These are phyloP conservation scores for Astur gentilis DNA, from an alignment of 2,113 vertebrate genomes.

Conservation along the genomic window DNA sequence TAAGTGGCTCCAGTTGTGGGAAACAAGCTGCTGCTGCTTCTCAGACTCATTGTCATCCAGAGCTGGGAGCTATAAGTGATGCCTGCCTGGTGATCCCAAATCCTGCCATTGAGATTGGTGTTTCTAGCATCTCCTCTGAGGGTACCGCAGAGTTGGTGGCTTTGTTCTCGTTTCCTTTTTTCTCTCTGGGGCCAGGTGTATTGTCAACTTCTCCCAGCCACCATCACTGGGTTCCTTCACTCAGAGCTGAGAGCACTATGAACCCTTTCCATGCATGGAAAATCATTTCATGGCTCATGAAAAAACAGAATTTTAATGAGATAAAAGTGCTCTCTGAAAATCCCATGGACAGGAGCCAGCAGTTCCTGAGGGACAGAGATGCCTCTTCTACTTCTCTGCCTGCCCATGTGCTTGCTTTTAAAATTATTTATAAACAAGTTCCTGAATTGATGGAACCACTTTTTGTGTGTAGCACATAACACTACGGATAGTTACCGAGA, in stretches of 20 bases:
- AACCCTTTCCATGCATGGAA: background rate
- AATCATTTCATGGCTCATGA: constrained; percentile 20
- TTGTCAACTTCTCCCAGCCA: background rate
- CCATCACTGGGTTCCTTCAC: background rate
- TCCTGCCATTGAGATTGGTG: background rate
- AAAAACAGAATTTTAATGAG: constrained; percentile 21
- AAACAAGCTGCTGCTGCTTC: background rate
- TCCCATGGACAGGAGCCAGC: background rate
- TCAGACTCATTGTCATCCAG: background rate
- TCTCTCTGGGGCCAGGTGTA: background rate
- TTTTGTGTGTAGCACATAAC: background rate
- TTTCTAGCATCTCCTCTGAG: background rate
- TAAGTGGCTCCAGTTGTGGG: background rate
- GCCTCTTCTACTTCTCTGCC: background rate
- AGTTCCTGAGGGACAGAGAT: background rate
- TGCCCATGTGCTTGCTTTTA: background rate
- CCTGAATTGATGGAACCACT: background rate
- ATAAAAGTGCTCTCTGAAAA: constrained; percentile 39
- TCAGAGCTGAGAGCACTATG: background rate
- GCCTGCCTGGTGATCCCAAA: background rate
- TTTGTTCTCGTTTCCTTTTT: background rate
- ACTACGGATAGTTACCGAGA: background rate
- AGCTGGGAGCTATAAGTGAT: background rate
- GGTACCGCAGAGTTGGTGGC: background rate
- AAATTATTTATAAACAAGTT: background rate